These are phyloP conservation scores for Festucalex cinctus DNA, from an alignment of 2,113 vertebrate species.

Conservation along the genomic window DNA sequence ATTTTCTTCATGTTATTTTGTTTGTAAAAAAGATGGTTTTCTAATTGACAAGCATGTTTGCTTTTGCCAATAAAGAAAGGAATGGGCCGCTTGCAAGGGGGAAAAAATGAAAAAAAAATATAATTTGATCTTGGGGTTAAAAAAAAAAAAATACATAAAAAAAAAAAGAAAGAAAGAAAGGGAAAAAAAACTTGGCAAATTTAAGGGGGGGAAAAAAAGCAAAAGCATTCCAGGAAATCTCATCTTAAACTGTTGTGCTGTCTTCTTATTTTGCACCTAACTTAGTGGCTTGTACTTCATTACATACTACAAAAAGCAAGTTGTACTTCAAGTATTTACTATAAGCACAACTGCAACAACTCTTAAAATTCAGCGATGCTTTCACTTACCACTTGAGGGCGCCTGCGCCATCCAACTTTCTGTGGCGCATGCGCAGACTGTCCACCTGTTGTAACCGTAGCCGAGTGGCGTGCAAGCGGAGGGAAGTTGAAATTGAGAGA, in stretches of 20 bases:
- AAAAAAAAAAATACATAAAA: not conserved
- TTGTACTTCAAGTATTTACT: too few species aligned
- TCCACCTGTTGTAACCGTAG: not conserved
- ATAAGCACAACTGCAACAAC: too few species aligned
- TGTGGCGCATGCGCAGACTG: not conserved
- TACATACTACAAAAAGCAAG: too few species aligned
- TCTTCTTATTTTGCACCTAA: slow-evolving; percentile 38
- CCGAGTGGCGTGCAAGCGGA: not conserved
- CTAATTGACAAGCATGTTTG: slow-evolving; percentile 96
- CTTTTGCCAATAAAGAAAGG: slow-evolving; percentile 98
- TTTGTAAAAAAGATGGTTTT: slow-evolving; percentile 81
- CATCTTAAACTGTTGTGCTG: slow-evolving; percentile 76
- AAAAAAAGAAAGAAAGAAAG: slow-evolving; percentile 10
- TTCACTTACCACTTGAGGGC: too few species aligned
- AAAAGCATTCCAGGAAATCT: slow-evolving; percentile 85
- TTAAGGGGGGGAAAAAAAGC: slow-evolving; percentile 38
- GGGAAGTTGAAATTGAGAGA: too few species aligned
- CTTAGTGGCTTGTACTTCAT: too few species aligned
- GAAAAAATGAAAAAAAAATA: slow-evolving; percentile 19
- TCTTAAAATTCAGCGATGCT: too few species aligned
- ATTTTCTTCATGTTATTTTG: slow-evolving; percentile 99
- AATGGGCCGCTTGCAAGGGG: slow-evolving; percentile 75
- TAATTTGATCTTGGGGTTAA: slow-evolving; percentile 41
- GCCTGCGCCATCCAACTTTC: too few species aligned
- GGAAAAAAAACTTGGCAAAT: slow-evolving; percentile 48